Base-by-base conservation (phyloP, 2,888 invertebrate species). In the Drosophila helvetica region DNA sequence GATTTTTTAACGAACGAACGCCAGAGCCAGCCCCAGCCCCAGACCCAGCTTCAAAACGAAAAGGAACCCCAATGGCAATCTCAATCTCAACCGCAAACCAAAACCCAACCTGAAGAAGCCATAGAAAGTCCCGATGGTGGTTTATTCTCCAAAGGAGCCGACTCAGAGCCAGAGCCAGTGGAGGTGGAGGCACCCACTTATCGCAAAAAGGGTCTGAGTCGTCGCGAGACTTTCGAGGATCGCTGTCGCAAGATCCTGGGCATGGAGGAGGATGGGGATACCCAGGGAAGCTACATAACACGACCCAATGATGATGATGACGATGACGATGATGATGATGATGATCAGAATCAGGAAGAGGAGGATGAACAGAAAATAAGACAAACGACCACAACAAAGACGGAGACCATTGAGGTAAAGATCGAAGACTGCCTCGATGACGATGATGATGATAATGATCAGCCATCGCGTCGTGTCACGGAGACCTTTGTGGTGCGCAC, bases 221-320 rank as follows among this genome's bases (percentile, higher is more conserved):
- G 95, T 79, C 94, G 95, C 43, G 95, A 96, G 90, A 95, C 95
- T 1, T 96, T 95, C 74, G 95, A 95, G 90, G 95, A 95, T 89
- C 93, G 95, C 38, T 95, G 95, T 77, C 93, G 94, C 43, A 94
- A 95, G 84, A 95, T 95, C 79, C 92, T 95, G 45, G 95, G 95
- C 3, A 94, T 95, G 92, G 90, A 91, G 63, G 83, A 81, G 46
- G 88, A 91, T 69, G 90, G 90, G 6, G 89, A 90, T 56, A 90
- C 91, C 3, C 90, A 88, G 50, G 90, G 91, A 1, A 82, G 56
- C 17, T 91, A 75, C 43, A 77, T 63, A 8, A 69, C 74, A 1
- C 76, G 66, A 5, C 67, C 81, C 1, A 22, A 59, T 25, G 52
- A 61, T 30, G 61, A 72, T 30, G 42, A 45, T 1, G 64, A 68